Conservation (phyloP, 2,113 vertebrate genomes). For the Sylvicapra grimmia region DNA sequence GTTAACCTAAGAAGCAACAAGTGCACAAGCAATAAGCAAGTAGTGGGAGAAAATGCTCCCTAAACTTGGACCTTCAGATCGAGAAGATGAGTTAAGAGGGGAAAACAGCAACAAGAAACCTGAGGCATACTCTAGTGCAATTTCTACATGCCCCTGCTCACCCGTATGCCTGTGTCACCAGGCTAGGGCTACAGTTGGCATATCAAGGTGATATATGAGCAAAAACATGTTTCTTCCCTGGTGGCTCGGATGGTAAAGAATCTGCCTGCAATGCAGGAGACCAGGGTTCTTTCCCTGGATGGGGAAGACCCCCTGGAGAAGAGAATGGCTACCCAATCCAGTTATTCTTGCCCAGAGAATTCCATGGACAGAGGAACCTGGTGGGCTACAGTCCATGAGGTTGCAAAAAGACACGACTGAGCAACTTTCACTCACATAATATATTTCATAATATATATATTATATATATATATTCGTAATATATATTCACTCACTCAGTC, state of each 20-base stretch:
- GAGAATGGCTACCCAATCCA: neutral
- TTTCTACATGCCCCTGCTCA: neutral
- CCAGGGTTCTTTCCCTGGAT: neutral
- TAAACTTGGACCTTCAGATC: neutral
- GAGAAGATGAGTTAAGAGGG: neutral
- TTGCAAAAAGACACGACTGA: neutral
- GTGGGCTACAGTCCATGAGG: neutral
- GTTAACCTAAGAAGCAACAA: neutral
- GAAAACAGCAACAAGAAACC: neutral
- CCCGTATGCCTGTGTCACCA: neutral
- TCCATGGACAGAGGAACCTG: neutral
- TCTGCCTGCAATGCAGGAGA: neutral
- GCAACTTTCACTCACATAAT: neutral
- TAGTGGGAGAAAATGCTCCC: neutral
- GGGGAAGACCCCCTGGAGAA: neutral
- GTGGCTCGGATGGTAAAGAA: neutral
- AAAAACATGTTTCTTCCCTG: neutral
- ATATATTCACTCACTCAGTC: neutral
- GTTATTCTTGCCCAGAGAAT: neutral
- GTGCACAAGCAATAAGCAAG: neutral
- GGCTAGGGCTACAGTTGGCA: neutral
- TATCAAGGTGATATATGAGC: neutral
- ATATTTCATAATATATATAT: neutral
- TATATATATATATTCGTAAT: neutral
- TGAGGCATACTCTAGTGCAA: neutral